phyloP scores from a whole-genome alignment of 2,888 invertebrate species.

The Phyto melanocephala region DNA sequence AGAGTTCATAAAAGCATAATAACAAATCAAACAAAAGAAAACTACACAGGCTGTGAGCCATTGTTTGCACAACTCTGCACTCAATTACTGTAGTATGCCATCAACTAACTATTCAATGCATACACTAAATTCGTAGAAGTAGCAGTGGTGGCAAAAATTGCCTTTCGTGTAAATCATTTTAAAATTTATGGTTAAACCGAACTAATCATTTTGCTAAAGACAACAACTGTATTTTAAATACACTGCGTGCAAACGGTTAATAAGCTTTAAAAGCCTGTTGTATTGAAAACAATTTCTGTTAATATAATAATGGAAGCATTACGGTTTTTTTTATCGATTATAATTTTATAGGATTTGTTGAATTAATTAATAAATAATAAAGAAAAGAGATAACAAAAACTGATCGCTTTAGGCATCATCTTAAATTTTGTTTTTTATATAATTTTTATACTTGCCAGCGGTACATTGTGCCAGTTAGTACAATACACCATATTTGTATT shows the following conservation, averaged over 20 bases:
- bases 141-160: constrained; percentile 30
- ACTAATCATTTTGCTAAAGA: constrained; percentile 54
- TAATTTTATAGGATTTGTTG: constrained; percentile 27
- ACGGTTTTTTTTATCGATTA: too few species aligned
- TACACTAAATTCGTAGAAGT: neutral
- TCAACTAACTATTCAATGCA: neutral
- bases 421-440: neutral
- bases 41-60: neutral
- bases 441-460: too few species aligned
- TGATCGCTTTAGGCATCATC: constrained; percentile 1
- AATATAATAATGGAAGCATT: constrained; percentile 34
- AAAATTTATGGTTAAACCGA: constrained; percentile 57
- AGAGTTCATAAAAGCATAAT: too few species aligned
- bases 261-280: constrained; percentile 27
- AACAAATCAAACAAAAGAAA: too few species aligned
- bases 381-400: neutral
- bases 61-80: neutral
- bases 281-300: constrained; percentile 33
- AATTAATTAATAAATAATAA: constrained; percentile 29
- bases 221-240: constrained; percentile 54
- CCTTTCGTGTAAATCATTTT: constrained; percentile 60
- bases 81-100: neutral
- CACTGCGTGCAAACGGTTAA: constrained; percentile 53
- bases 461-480: too few species aligned
- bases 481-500: too few species aligned